Base-by-base conservation (phyloP, 2,797 vertebrate genomes). In the Synaphobranchus kaupii region DNA sequence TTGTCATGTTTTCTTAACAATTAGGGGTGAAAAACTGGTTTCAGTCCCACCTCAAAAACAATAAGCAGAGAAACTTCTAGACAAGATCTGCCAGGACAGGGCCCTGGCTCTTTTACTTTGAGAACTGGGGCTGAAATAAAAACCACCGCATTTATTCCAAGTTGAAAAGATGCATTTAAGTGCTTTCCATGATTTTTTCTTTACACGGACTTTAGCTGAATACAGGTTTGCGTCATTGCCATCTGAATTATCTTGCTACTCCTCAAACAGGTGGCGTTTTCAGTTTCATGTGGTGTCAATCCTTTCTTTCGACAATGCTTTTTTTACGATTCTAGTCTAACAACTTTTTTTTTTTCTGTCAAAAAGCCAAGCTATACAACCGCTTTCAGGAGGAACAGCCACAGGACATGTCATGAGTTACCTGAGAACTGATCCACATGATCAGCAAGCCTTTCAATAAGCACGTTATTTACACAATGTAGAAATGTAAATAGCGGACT, bases 41-140 rank as follows among this genome's bases (percentile, higher is more conserved):
- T 78, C n/a, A 68, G 8, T 20, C 81, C 47, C 60, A 66, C 13
- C 50, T 87, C 48, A 80, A 91, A 90, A 91, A 81, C 34, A 68
- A 68, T 68, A 28, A 68, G 63, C 73, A 47, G 17, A 44, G 17
- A 78, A 47, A 47, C 17, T 47, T 78, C 73, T 44, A 47, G 15
- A 47, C 15, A 39, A 78, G 73, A 71, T 31, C 68, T 71, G 10
- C 8, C 12, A 71, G 28, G 28, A 71, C 28, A 3, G 12, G 68
- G 68, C 60, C 60, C 60, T 66, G 25, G 22, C 73, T n/a, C 15
- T 22, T 17, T 22, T 44, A 47, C 68, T 13, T 73, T 73, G 68
- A 31, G 31, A 31, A 31, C 15, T 4, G 68, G 68, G 68, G 68
- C 31, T 31, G 28, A 39, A 31, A 31, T 39, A 13, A 73, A 58